phyloP scores from a whole-genome alignment of 1,140 invertebrate genomes.

The Monochamus saltuarius region DNA sequence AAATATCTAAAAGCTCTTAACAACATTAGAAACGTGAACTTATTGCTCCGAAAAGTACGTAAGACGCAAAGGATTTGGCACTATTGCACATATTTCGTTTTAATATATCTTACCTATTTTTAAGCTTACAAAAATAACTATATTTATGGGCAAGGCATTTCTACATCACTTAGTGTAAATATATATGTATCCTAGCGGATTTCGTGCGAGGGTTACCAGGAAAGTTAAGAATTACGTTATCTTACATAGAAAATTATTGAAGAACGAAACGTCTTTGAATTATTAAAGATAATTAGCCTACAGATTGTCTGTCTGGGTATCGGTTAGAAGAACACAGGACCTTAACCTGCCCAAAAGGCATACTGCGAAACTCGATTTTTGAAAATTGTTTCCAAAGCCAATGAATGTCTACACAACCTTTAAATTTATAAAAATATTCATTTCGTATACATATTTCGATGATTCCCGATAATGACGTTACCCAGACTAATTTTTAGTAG shows the following conservation, averaged over 20 bases:
- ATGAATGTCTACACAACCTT: too few relatives aligned
- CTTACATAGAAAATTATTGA: neutral
- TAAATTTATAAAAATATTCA: too few relatives aligned
- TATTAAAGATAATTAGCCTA: constrained; percentile 5
- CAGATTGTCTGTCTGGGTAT: neutral
- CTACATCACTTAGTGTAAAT: constrained; percentile 27
- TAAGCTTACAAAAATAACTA: constrained; percentile 37
- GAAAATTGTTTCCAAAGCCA: too few relatives aligned
- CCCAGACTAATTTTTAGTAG: neutral
- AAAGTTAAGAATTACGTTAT: neutral
- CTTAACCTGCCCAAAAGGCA: too few relatives aligned
- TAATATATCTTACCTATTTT: constrained; percentile 9
- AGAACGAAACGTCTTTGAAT: neutral
- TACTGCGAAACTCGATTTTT: too few relatives aligned
- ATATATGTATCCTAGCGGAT: neutral
- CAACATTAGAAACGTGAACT: neutral
- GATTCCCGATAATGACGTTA: neutral
- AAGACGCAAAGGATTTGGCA: constrained; percentile 27
- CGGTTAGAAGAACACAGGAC: too few relatives aligned
- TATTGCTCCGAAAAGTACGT: constrained; percentile 10
- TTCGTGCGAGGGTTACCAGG: neutral
- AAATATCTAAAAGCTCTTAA: constrained; percentile 9
- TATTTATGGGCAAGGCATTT: constrained; percentile 33
- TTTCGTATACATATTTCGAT: too few relatives aligned
- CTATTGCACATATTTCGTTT: constrained; percentile 30